A percentile compares a stretch with the other conserved stretches of the same genome.
phyloP scores from a whole-genome alignment of 1,140 invertebrate species.

The Polyergus mexicanus region DNA sequence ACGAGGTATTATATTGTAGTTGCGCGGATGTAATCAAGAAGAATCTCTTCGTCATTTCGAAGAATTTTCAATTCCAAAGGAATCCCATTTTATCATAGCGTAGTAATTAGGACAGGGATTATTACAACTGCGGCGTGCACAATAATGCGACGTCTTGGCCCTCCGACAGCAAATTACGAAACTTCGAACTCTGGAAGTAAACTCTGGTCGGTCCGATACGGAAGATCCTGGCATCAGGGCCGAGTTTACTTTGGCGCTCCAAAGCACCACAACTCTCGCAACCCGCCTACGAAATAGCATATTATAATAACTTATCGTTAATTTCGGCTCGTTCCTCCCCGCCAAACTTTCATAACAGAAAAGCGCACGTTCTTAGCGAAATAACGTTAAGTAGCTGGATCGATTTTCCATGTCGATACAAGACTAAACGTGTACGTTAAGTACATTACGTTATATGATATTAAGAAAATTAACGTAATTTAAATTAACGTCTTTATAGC shows the following conservation, averaged over 20 bases:
- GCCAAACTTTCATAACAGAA: conserved; percentile 40
- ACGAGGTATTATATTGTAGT: background rate
- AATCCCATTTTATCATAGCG: conserved; percentile 29
- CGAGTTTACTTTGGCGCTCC: conserved; percentile 58
- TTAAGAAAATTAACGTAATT: background rate
- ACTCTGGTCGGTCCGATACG: conserved; percentile 60
- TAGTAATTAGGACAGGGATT: conserved; percentile 58
- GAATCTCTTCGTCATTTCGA: background rate
- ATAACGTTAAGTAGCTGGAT: conserved; percentile 27
- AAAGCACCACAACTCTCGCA: conserved; percentile 61
- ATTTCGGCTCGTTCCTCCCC: conserved; percentile 27
- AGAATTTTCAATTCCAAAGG: conserved; percentile 21
- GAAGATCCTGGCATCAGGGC: conserved; percentile 46
- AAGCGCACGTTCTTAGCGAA: background rate
- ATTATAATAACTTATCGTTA: conserved; percentile 65
- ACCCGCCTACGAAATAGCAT: conserved; percentile 54
- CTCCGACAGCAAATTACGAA: conserved; percentile 60
- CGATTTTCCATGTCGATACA: conserved; percentile 40
- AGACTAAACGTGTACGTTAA: conserved; percentile 18
- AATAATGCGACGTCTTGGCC: conserved; percentile 60
- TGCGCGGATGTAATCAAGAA: conserved; percentile 18
- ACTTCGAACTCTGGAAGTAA: conserved; percentile 59
- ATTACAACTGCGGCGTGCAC: conserved; percentile 58
- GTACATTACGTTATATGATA: too few relatives aligned
- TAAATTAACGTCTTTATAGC: background rate